phyloP scores from a whole-genome alignment of 2,113 vertebrate genomes.

The Otolemur garnettii region DNA sequence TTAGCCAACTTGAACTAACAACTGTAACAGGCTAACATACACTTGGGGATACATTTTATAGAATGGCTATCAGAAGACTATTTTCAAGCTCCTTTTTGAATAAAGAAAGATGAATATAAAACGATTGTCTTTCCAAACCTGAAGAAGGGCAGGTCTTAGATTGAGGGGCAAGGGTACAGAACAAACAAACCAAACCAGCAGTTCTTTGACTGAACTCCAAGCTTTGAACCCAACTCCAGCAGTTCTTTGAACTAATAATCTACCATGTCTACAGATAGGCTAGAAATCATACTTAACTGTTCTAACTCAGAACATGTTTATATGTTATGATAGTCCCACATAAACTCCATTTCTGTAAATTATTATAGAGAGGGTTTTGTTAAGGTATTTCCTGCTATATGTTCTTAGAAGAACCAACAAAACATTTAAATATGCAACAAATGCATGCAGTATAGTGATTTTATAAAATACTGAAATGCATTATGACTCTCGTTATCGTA shows the following conservation, averaged over 20 bases:
- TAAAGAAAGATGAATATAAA: neutral
- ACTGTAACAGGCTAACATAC: neutral
- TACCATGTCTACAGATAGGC: neutral
- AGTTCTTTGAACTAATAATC: neutral
- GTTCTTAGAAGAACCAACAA: conserved; percentile 16
- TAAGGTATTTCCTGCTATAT: neutral
- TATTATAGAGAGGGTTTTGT: neutral
- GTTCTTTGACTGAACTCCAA: neutral
- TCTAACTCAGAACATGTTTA: neutral
- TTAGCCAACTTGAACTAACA: neutral
- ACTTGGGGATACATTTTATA: neutral
- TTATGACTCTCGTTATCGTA: neutral
- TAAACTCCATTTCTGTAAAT: neutral
- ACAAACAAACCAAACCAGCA: neutral
- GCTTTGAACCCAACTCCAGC: no score
- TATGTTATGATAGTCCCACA: neutral
- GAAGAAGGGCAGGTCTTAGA: neutral
- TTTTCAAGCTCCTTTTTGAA: conserved; percentile 46
- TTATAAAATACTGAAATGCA: conserved; percentile 44
- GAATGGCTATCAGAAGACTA: neutral
- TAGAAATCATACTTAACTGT: conserved; percentile 16
- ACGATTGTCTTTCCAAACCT: conserved; percentile 14
- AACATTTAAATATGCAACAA: conserved; percentile 11
- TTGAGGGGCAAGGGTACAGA: neutral
- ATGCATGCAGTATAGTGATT: neutral